These are phyloP conservation scores for Sander vitreus DNA, from an alignment of 2,113 vertebrate genomes.

Conservation along the genomic window DNA sequence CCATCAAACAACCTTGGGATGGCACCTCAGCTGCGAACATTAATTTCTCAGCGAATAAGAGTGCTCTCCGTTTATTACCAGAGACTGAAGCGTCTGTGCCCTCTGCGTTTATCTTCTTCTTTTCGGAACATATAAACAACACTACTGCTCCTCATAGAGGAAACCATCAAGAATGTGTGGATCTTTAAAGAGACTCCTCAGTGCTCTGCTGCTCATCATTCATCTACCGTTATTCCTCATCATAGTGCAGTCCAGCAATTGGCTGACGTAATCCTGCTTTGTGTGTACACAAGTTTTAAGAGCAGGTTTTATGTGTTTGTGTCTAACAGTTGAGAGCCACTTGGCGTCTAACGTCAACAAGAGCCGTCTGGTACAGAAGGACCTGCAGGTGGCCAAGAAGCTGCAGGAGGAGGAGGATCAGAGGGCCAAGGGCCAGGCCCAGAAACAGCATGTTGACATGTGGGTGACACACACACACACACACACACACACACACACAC, in stretches of 20 bases:
- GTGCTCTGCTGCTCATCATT: neutral
- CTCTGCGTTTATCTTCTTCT: constrained; percentile 42
- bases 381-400: constrained; percentile 94
- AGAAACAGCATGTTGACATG: constrained; percentile 88
- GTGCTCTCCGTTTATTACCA: constrained; percentile 42
- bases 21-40: constrained; percentile 42
- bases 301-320: constrained; percentile 46
- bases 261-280: neutral
- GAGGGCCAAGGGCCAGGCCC: constrained; percentile 87
- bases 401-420: constrained; percentile 95
- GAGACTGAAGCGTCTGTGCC: constrained; percentile 22
- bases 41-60: constrained; percentile 62
- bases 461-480: constrained; percentile 76
- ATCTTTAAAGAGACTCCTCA: constrained; percentile 39
- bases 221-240: neutral
- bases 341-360: constrained; percentile 96
- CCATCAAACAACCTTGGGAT: constrained; percentile 73
- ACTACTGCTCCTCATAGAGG: neutral
- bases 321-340: constrained; percentile 93
- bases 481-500: neutral
- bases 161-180: constrained; percentile 3
- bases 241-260: neutral
- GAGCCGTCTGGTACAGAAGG: constrained; percentile 93
- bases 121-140: constrained; percentile 30
- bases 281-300: constrained; percentile 33